Evolutionary conservation across 2,888 invertebrate genomes (phyloP).

Genomic region (Baronia brevicornis): DNA sequence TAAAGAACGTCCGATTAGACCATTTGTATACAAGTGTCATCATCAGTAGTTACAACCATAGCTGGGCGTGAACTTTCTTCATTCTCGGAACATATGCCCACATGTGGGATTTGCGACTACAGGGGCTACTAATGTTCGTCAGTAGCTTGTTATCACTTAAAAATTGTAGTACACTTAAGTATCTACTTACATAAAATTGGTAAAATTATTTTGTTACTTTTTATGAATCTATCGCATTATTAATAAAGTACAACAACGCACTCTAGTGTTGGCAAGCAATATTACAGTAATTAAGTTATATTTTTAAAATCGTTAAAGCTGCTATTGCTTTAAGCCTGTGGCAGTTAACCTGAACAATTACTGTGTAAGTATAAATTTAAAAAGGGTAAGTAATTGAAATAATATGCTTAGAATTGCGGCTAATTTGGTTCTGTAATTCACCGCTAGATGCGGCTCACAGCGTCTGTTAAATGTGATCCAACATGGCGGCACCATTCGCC

Average conservation of each 20-base stretch:
- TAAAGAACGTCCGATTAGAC: no score
- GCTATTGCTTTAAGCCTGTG: not conserved
- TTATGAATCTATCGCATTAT: no score
- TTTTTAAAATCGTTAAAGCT: not conserved
- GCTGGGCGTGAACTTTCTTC: no score
- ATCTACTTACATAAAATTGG: no score
- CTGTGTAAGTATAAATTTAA: not conserved
- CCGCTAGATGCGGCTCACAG: conserved; percentile 58
- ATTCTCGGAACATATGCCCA: no score
- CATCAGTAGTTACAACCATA: no score
- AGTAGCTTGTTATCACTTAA: no score
- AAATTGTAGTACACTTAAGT: no score
- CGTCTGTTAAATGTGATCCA: conserved; percentile 52
- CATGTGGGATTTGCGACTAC: no score
- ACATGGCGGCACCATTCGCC: conserved; percentile 73
- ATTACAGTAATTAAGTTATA: not conserved
- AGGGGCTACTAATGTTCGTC: no score
- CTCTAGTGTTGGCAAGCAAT: conserved; percentile 11
- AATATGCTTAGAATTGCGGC: conserved; percentile 6
- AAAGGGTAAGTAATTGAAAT: not conserved
- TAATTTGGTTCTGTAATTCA: conserved; percentile 32
- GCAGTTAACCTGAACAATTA: not conserved
- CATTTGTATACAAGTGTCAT: no score
- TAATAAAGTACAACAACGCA: conserved; percentile 12
- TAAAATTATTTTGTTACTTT: no score